A percentile compares a stretch with the other conserved stretches of the same genome.
Evolutionary conservation across 2,113 vertebrate genomes (phyloP).

Genomic region (Pongo abelii): DNA sequence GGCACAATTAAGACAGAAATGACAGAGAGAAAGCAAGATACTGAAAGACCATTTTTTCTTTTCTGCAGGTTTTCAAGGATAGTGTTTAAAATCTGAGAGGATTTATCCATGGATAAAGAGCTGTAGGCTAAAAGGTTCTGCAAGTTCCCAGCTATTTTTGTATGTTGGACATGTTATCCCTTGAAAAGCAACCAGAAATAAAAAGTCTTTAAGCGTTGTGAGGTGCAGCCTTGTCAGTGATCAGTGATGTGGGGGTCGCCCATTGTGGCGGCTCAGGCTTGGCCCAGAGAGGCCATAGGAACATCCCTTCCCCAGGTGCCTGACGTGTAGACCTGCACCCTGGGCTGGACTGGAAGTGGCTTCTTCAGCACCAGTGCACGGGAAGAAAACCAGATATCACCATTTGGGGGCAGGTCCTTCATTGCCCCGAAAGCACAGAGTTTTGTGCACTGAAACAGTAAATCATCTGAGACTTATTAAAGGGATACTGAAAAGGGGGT

Average conservation of each 20-base stretch:
- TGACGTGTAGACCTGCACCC: neutral
- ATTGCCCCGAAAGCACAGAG: neutral
- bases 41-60: slow-evolving; percentile 63
- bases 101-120: slow-evolving; percentile 54
- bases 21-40: neutral
- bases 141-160: slow-evolving; percentile 50
- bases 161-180: neutral
- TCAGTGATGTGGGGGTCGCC: neutral
- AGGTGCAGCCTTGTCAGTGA: slow-evolving; percentile 23
- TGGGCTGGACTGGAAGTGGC: neutral
- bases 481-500: neutral
- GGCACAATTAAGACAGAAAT: neutral
- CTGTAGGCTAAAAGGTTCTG: slow-evolving; percentile 37
- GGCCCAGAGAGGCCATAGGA: neutral
- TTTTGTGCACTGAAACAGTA: neutral
- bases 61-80: slow-evolving; percentile 66
- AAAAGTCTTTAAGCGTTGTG: slow-evolving; percentile 44
- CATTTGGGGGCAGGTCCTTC: neutral
- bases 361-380: neutral
- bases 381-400: neutral
- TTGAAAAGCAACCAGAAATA: slow-evolving; percentile 47
- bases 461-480: neutral
- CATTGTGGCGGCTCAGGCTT: neutral
- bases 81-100: slow-evolving; percentile 63
- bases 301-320: neutral